Percentiles rank a stretch among this genome's conserved stretches.
Conservation (phyloP, 2,113 vertebrate genomes). For the Xiphophorus couchianus region DNA sequence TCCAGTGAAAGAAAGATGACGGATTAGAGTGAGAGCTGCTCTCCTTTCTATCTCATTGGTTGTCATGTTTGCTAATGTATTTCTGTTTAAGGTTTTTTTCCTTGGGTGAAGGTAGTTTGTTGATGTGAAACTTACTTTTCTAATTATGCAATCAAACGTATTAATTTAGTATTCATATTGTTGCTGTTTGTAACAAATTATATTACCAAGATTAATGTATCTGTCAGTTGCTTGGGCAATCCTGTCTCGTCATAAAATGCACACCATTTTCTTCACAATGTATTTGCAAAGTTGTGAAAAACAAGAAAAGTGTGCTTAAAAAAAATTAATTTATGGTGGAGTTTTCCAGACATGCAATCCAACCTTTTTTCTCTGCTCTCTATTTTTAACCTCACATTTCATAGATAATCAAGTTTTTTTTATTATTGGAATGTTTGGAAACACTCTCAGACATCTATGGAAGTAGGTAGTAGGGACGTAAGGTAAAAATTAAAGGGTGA, state of each 20-base stretch:
- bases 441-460: neutral
- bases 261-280: no score
- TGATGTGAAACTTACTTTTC: neutral
- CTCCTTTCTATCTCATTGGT: neutral
- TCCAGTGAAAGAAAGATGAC: neutral
- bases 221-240: no score
- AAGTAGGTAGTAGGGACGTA: neutral
- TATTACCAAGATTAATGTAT: no score
- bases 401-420: neutral
- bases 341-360: no score
- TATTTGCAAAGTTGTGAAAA: no score
- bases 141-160: neutral
- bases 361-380: no score
- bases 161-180: neutral
- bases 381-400: neutral
- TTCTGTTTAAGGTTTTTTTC: slow-evolving; percentile 9
- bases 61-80: neutral
- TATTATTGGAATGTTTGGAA: no score
- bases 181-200: no score
- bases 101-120: neutral
- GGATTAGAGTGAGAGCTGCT: slow-evolving; percentile 14
- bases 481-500: no score
- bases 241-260: no score
- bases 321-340: no score
- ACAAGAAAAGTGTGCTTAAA: no score